Base-by-base conservation (phyloP, 1,140 invertebrate species). In the Pachypsylla venusta region DNA sequence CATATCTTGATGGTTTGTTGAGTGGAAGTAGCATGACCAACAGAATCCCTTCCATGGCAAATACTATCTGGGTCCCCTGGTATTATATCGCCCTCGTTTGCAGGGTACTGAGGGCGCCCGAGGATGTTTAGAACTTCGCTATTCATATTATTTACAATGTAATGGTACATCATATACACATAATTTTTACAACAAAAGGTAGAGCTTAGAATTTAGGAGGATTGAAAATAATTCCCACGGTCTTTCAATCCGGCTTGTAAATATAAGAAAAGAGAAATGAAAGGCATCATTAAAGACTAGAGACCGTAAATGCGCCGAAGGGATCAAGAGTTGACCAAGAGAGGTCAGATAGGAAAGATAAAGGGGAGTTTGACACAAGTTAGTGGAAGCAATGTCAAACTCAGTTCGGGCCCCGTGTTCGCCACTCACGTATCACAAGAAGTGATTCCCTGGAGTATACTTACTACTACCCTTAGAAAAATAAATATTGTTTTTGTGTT, bases 1-100 rank as follows among this genome's bases (percentile, higher is more conserved):
- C 30, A 30, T 12, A 58, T 58, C 12, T 55, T 35, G 7, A 35
- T n/a, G n/a, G 30, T 35, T 35, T 35, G 30, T 35, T 35, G 30
- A 35, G 30, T 35, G 30, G 30, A 35, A 35, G 30, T 35, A 35
- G 30, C 30, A 35, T 35, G 30, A 35, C 30, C 30, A 35, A 35
- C 30, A 35, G n/a, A 7, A 35, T n/a, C 30, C 30, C 30, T 35
- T 35, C 30, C 30, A 35, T 35, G 30, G 30, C 30, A 35, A 35
- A 35, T 35, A n/a, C n/a, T 35, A n/a, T 35, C 30, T 35, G 30
- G 30, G 30, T 35, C 30, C 30, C 30, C 30, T 35, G 30, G 30
- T n/a, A 35, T 35, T 35, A 35, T 35, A 10, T n/a, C 30, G n/a
- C 30, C 30, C 30, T 35, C 30, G 30, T 35, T 35, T 35, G 30